These are phyloP conservation scores for Cerceris ruficornis DNA, from an alignment of 2,888 invertebrate genomes.

Conservation along the genomic window DNA sequence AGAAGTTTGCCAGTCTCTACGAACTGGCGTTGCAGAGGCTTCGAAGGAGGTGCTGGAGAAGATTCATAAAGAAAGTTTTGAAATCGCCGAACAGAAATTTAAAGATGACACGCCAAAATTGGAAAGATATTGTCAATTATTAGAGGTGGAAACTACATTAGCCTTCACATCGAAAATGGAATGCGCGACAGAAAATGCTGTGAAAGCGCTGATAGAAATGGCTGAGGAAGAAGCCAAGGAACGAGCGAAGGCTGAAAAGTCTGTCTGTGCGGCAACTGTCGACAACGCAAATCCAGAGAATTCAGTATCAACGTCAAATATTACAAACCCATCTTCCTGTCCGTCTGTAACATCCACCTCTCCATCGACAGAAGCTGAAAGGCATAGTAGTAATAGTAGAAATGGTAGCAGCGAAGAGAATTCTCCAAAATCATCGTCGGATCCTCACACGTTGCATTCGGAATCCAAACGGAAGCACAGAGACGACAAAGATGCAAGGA, in stretches of 20 bases:
- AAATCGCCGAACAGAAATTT: conserved; percentile 71
- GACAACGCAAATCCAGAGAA: conserved; percentile 36
- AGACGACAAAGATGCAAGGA: conserved; percentile 63
- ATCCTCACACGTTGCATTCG: conserved; percentile 29
- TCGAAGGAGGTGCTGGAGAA: conserved; percentile 76
- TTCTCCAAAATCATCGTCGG: conserved; percentile 56
- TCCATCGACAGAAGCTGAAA: conserved; percentile 53
- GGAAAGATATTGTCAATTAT: conserved; percentile 70
- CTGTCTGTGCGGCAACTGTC: conserved; percentile 15
- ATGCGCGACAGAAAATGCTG: conserved; percentile 79
- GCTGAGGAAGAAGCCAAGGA: conserved; percentile 80
- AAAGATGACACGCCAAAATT: conserved; percentile 67
- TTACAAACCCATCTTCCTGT: conserved; percentile 48
- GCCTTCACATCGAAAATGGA: conserved; percentile 78
- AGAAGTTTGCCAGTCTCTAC: conserved; percentile 78
- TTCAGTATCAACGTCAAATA: conserved; percentile 22
- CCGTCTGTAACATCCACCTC: conserved; percentile 57
- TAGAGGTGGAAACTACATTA: conserved; percentile 73
- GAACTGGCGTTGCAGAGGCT: conserved; percentile 75
- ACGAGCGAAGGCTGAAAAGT: conserved; percentile 62
- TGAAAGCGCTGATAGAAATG: conserved; percentile 80
- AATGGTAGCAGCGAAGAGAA: conserved; percentile 68
- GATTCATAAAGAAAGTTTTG: conserved; percentile 75
- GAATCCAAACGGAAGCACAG: conserved; percentile 60
- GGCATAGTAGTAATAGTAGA: conserved; percentile 48